Base-by-base conservation (phyloP, 2,888 invertebrate species). In the Mythimna albipuncta region DNA sequence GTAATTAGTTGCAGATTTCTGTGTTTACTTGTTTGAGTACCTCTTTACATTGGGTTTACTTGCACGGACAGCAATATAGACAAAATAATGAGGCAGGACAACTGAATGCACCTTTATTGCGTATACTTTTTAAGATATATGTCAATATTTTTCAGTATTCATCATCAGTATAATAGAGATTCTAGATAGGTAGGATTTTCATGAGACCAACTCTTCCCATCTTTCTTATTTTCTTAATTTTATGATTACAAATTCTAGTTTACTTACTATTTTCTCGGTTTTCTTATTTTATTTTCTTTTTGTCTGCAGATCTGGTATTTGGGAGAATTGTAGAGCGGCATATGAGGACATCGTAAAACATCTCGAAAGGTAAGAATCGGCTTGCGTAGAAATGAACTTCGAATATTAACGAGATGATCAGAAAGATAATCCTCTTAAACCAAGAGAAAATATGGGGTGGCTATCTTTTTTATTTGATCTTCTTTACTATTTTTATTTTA, bases 281-380 rank as follows among this genome's bases (percentile, higher is more conserved):
- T 89, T 92, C 92, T 94, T 93, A 92, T 94, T 94, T 92, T 92
- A 79, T 91, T 91, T 89, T 94, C 93, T 89, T 95, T 80, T 95
- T 96, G 95, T 95, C 97, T 94, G 85, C 97, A 98, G 98, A 94
- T 98, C 98, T 93, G 98, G 98, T 90, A 98, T 99, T 93, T 99
- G 99, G 99, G 99, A 99, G 97, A 99, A 99, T 96, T 99, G 99
- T 97, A 97, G 98, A 95, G 98, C 98, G 85, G 98, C 98, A 88
- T 99, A 99, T 95, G 99, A 99, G 96, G 99, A 99, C 96, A 98
- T 99, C 95, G 98, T 99, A 89, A 99, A 99, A 97, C 99, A 99
- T 95, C 97, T 99, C 93, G 99, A 99, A 97, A 98, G 99, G 98
- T 98, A 97, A 97, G 98, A 94, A 64, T 74, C 6, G 66, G 21